Conservation (phyloP, 2,797 vertebrate genomes). For the Phataginus tricuspis region DNA sequence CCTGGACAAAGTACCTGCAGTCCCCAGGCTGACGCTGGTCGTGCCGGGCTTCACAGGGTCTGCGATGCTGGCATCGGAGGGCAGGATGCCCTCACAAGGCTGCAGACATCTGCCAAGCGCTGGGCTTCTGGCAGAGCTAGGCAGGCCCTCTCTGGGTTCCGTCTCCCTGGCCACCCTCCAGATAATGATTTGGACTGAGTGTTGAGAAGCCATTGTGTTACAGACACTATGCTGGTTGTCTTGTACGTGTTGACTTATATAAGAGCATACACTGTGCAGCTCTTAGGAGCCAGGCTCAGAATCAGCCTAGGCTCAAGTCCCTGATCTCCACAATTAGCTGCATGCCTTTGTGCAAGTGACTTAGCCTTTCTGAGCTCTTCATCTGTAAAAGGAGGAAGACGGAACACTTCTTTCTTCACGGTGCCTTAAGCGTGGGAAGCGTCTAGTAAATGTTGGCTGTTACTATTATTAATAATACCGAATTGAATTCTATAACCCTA, state of each 20-base stretch:
- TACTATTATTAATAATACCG: background rate
- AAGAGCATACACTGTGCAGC: background rate
- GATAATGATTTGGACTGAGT: background rate
- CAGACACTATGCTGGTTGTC: background rate
- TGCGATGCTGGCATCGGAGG: background rate
- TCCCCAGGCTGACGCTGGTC: background rate
- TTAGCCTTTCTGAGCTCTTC: slow-evolving; percentile 2
- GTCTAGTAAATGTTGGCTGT: background rate
- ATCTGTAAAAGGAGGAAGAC: background rate
- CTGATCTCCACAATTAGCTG: background rate
- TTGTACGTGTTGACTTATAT: accelerated
- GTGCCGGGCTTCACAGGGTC: slow-evolving; percentile 37
- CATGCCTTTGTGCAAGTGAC: background rate
- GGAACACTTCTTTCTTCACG: background rate
- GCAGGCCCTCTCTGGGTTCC: background rate
- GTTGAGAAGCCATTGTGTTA: background rate
- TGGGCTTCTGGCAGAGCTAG: background rate
- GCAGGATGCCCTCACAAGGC: background rate
- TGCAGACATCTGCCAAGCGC: background rate
- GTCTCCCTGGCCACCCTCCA: background rate
- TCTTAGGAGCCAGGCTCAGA: background rate
- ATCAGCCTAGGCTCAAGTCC: background rate
- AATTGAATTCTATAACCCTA: background rate
- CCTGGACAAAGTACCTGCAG: slow-evolving; percentile 51
- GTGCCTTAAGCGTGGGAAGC: background rate